Conservation (phyloP, 2,888 invertebrate genomes). For the Sarcophaga subvicina region DNA sequence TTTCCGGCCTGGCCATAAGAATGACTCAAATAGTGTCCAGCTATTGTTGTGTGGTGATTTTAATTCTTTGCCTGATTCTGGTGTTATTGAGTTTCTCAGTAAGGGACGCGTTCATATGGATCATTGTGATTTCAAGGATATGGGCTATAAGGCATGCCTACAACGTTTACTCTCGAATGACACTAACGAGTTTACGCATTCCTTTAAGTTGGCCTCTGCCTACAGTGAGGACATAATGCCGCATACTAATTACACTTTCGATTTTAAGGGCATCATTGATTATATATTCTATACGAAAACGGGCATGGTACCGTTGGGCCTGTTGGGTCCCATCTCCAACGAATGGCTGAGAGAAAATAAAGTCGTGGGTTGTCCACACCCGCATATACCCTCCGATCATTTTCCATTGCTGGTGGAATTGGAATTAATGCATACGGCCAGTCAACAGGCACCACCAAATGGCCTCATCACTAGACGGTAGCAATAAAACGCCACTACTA, state of each 20-base stretch:
- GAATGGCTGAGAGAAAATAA: slow-evolving; percentile 98
- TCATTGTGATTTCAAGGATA: slow-evolving; percentile 98
- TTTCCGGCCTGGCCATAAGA: slow-evolving; percentile 88
- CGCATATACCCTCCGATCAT: slow-evolving; percentile 98
- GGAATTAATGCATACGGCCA: slow-evolving; percentile 92
- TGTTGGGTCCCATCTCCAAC: slow-evolving; percentile 96
- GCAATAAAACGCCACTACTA: slow-evolving; percentile 82
- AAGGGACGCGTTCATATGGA: slow-evolving; percentile 94
- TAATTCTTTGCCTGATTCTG: slow-evolving; percentile 98
- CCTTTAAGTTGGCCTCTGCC: slow-evolving; percentile 96
- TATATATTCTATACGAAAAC: slow-evolving; percentile 99
- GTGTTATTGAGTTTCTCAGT: slow-evolving; percentile 97
- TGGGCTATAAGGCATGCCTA: slow-evolving; percentile 95
- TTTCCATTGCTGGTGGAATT: slow-evolving; percentile 95
- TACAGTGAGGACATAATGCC: slow-evolving; percentile 98
- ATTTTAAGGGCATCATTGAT: slow-evolving; percentile 99
- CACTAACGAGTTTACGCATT: slow-evolving; percentile 96
- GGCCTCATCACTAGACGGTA: slow-evolving; percentile 93
- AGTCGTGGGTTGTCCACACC: slow-evolving; percentile 98
- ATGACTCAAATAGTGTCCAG: slow-evolving; percentile 92
- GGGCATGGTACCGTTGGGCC: slow-evolving; percentile 96
- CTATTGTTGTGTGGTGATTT: slow-evolving; percentile 98
- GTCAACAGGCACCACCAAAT: slow-evolving; percentile 87
- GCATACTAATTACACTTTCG: slow-evolving; percentile 99
- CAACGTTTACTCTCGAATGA: slow-evolving; percentile 94